These are phyloP conservation scores for Tamandua tetradactyla DNA, from an alignment of 2,797 vertebrate genomes.

Conservation along the genomic window DNA sequence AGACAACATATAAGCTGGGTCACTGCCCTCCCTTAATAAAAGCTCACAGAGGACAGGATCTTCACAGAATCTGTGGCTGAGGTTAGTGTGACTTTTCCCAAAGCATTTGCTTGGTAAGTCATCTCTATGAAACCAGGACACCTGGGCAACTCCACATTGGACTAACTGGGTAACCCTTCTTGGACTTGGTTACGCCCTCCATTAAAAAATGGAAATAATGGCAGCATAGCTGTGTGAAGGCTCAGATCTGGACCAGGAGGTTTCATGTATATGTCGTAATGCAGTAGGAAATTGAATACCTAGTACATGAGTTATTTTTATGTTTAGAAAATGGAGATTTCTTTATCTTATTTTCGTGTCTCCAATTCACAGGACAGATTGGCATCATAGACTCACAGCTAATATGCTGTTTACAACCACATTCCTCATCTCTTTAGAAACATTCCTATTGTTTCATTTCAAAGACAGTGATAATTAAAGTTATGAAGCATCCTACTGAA, in stretches of 20 bases:
- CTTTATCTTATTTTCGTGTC: conserved; percentile 12
- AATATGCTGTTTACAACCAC: not conserved
- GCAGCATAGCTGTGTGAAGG: not conserved
- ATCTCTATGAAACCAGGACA: not conserved
- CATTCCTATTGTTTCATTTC: not conserved
- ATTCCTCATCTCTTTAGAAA: not conserved
- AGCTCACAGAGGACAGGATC: not conserved
- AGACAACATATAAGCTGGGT: not conserved
- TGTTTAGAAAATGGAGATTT: not conserved
- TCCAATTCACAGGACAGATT: not conserved
- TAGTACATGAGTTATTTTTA: not conserved
- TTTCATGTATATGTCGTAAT: not conserved
- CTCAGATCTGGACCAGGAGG: not conserved
- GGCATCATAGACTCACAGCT: not conserved
- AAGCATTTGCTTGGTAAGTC: not conserved
- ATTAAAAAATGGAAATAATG: not conserved
- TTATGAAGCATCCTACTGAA: not conserved
- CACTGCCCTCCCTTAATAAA: not conserved
- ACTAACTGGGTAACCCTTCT: not conserved
- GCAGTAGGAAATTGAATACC: not conserved
- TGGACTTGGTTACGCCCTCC: not conserved
- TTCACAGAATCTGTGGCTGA: not conserved
- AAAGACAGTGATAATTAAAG: conserved; percentile 40
- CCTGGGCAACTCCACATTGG: not conserved
- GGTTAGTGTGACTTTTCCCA: not conserved